Percentiles rank a stretch among this genome's conserved stretches.
These are phyloP conservation scores for Ladona fulva DNA, from an alignment of 1,140 invertebrate genomes.

Conservation along the genomic window DNA sequence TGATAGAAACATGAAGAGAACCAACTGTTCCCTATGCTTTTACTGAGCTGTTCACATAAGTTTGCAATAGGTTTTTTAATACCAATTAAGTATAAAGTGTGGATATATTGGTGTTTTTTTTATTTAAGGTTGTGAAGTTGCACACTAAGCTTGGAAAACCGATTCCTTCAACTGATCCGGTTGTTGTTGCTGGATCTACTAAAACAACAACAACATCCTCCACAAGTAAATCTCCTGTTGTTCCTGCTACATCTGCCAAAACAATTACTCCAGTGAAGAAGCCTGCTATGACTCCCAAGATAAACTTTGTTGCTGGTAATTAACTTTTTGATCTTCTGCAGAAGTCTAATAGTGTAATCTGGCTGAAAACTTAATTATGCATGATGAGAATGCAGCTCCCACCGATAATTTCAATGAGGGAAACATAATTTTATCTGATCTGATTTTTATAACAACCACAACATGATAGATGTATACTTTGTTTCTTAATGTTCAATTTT, in stretches of 20 bases:
- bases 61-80: neutral
- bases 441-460: no score
- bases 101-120: slow-evolving; percentile 1
- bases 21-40: neutral
- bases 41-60: neutral
- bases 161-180: slow-evolving; percentile 91
- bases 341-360: no score
- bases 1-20: neutral
- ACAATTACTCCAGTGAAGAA: slow-evolving; percentile 34
- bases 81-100: no score
- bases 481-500: no score
- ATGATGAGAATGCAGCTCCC: no score
- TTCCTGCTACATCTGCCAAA: slow-evolving; percentile 22
- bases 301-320: slow-evolving; percentile 76
- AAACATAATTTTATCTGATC: slow-evolving; percentile 3
- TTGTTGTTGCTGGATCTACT: slow-evolving; percentile 48
- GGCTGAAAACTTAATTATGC: no score
- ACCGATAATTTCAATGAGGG: no score
- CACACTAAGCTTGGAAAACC: slow-evolving; percentile 96
- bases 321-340: slow-evolving; percentile 15
- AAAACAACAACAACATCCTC: slow-evolving; percentile 27
- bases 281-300: slow-evolving; percentile 66
- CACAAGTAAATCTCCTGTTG: slow-evolving; percentile 27
- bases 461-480: no score
- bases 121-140: slow-evolving; percentile 69